A percentile compares a stretch with the other conserved stretches of the same genome.
Evolutionary conservation across 2,113 vertebrate species (phyloP).

Genomic region (Pseudopipra pipra): DNA sequence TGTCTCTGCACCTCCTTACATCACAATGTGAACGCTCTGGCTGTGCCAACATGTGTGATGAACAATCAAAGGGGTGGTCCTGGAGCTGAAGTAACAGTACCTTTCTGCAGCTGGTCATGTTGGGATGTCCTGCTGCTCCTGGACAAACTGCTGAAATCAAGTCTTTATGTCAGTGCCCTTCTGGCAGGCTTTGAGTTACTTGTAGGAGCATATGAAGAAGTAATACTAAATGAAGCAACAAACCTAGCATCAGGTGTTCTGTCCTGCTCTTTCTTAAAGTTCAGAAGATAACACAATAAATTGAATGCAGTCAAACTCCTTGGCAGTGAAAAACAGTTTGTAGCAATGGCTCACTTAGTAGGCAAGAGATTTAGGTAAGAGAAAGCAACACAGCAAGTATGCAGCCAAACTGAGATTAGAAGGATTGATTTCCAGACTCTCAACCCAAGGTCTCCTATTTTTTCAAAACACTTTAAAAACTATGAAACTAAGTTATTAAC

Average conservation of each 20-base stretch:
- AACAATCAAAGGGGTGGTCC: neutral
- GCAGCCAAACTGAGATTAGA: neutral
- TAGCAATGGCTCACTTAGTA: neutral
- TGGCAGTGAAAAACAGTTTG: neutral
- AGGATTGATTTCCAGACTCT: neutral
- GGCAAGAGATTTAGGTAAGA: neutral
- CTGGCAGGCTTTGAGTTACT: neutral
- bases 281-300: neutral
- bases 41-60: accelerated
- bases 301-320: neutral
- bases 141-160: neutral
- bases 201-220: neutral
- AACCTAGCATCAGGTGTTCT: neutral
- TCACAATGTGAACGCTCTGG: neutral
- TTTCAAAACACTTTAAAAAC: neutral
- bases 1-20: neutral
- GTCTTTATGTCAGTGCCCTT: neutral
- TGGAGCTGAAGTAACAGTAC: neutral
- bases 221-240: neutral
- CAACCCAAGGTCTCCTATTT: neutral
- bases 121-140: neutral
- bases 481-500: neutral
- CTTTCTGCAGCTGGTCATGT: neutral
- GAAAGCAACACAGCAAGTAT: neutral
- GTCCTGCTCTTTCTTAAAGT: neutral